Evolutionary conservation across 2,113 vertebrate species (phyloP).

Genomic region (Calyptommatus sinebrachiatus): DNA sequence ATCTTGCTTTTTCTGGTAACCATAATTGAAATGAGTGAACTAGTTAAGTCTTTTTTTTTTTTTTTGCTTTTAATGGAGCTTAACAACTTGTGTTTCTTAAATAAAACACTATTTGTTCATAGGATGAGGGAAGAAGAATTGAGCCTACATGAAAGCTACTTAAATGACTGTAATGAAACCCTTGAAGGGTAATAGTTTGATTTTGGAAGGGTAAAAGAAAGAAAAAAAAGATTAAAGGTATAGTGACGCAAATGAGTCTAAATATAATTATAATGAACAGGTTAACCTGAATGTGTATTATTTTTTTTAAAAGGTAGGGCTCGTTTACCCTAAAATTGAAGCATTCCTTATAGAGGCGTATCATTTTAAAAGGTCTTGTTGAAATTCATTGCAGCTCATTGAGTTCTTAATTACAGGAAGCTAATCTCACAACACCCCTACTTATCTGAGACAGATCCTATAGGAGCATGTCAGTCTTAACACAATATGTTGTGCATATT

Average conservation of each 20-base stretch:
- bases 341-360: background rate
- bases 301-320: background rate
- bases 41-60: no score
- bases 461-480: background rate
- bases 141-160: background rate
- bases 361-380: background rate
- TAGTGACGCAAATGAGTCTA: background rate
- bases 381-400: background rate
- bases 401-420: slow-evolving; percentile 19
- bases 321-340: background rate
- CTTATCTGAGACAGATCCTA: slow-evolving; percentile 1
- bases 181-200: background rate
- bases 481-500: background rate
- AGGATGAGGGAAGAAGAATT: background rate
- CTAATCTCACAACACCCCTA: background rate
- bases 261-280: slow-evolving; percentile 16
- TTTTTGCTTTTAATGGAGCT: background rate
- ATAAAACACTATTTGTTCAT: background rate
- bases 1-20: no score
- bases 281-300: background rate
- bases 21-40: background rate
- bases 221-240: background rate
- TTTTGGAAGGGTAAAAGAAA: background rate
- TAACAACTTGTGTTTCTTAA: background rate
- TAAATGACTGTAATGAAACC: background rate